Conservation (phyloP, 2,797 vertebrate genomes). For the Artibeus jamaicensis region DNA sequence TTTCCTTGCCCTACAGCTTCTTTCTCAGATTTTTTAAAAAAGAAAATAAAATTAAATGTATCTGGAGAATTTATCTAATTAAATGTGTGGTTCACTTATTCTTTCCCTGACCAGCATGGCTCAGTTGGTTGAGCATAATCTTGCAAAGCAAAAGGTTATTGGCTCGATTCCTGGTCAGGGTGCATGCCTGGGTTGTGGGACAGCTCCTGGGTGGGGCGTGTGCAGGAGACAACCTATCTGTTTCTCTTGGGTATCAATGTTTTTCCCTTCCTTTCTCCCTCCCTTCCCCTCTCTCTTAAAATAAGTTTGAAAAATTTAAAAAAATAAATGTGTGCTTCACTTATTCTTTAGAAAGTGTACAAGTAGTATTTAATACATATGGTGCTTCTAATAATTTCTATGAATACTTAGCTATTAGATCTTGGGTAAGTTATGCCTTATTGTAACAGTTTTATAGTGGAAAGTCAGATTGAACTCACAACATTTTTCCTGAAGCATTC, state of each 20-base stretch:
- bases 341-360: neutral
- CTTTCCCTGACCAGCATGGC: neutral
- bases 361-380: neutral
- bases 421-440: neutral
- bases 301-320: neutral
- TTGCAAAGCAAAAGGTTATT: neutral
- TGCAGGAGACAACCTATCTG: neutral
- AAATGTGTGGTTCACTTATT: neutral
- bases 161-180: neutral
- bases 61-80: constrained; percentile 19
- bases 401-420: neutral
- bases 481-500: constrained; percentile 15
- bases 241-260: neutral
- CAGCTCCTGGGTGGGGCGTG: too few relatives aligned
- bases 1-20: neutral
- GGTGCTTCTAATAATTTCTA: neutral
- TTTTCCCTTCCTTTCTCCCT: neutral
- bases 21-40: neutral
- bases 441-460: neutral
- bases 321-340: neutral
- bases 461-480: neutral
- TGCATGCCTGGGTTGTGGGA: neutral
- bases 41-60: neutral
- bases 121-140: neutral
- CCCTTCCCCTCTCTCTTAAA: neutral